Evolutionary conservation across 2,888 invertebrate genomes (phyloP).

Genomic region (Trilocha varians): DNA sequence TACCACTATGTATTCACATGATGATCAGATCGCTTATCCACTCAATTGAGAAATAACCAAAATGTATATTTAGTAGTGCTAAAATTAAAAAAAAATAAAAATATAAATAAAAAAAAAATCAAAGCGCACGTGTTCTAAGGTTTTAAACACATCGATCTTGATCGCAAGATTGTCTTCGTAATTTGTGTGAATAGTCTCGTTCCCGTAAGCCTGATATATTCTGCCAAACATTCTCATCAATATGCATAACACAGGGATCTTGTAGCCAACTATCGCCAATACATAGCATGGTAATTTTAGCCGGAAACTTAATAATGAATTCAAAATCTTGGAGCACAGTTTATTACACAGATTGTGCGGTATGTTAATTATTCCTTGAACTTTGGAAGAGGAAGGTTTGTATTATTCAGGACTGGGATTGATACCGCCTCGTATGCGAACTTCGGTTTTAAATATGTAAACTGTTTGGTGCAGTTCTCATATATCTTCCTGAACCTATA

Average conservation of each 20-base stretch:
- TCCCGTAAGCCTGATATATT: not conserved
- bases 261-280: slow-evolving; percentile 49
- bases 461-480: not conserved
- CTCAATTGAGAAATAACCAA: too few relatives aligned
- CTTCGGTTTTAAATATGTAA: not conserved
- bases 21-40: too few relatives aligned
- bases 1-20: too few relatives aligned
- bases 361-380: slow-evolving; percentile 1
- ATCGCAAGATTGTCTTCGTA: too few relatives aligned
- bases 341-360: slow-evolving; percentile 29
- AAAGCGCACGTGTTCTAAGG: too few relatives aligned
- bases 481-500: too few relatives aligned
- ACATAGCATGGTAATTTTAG: slow-evolving; percentile 43
- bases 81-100: too few relatives aligned
- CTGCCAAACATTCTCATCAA: slow-evolving; percentile 30
- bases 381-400: slow-evolving; percentile 8
- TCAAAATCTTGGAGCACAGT: slow-evolving; percentile 50
- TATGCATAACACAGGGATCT: slow-evolving; percentile 56
- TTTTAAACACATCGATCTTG: too few relatives aligned
- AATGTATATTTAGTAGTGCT: too few relatives aligned
- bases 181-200: too few relatives aligned
- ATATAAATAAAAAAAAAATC: too few relatives aligned
- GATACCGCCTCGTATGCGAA: not conserved
- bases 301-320: slow-evolving; percentile 58
- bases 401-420: slow-evolving; percentile 4